Conservation (phyloP, 2,797 vertebrate genomes). For the Masticophis lateralis region DNA sequence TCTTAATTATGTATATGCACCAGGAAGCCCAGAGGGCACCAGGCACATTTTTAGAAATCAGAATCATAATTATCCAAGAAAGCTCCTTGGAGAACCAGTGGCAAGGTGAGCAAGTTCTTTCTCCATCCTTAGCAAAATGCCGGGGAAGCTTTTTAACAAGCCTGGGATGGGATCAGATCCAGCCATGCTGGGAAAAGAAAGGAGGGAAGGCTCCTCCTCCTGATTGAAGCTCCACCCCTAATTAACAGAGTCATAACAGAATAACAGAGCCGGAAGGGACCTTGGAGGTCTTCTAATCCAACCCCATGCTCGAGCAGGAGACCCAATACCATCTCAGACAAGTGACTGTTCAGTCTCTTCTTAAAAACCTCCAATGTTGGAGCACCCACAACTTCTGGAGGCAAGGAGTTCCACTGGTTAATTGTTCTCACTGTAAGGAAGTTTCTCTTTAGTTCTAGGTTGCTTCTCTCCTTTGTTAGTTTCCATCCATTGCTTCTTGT, state of each 20-base stretch:
- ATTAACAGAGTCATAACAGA: not conserved
- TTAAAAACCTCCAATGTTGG: not conserved
- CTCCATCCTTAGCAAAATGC: not conserved
- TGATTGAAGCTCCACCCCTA: not conserved
- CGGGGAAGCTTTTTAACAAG: no score
- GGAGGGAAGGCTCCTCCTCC: not conserved
- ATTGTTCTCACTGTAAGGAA: not conserved
- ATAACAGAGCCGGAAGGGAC: not conserved
- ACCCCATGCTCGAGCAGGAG: not conserved
- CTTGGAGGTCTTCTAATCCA: not conserved
- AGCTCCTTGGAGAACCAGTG: not conserved
- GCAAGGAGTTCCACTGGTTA: not conserved
- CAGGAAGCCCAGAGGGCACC: not conserved
- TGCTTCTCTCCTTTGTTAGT: not conserved
- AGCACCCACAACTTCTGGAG: not conserved
- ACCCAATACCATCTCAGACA: not conserved
- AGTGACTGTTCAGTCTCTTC: not conserved
- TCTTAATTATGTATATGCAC: constrained; percentile 21
- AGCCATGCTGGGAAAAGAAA: not conserved
- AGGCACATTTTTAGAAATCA: not conserved
- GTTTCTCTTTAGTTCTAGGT: not conserved
- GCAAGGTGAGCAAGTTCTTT: not conserved
- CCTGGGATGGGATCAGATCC: not conserved
- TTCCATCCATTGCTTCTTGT: no score
- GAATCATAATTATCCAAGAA: not conserved